Conservation (phyloP, 2,888 invertebrate species). For the Strigamia crassipes region DNA sequence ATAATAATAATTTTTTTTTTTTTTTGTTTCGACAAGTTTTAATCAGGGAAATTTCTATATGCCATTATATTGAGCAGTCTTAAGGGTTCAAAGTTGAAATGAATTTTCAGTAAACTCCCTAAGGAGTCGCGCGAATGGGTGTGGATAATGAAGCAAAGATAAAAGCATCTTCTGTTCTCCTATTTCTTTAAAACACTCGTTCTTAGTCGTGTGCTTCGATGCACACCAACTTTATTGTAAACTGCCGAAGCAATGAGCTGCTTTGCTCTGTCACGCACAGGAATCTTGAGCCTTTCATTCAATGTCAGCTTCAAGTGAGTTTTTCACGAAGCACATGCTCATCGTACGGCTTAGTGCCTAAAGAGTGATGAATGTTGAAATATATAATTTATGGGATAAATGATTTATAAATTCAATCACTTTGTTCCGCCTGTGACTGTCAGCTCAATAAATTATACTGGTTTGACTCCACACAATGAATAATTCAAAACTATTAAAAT, state of each 20-base stretch:
- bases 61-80: not conserved
- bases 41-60: conserved; percentile 17
- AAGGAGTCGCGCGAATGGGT: conserved; percentile 3
- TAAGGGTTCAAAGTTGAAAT: conserved; percentile 25
- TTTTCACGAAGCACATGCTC: conserved; percentile 29
- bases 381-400: not conserved
- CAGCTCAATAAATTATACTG: too few relatives aligned
- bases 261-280: conserved; percentile 40
- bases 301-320: conserved; percentile 31
- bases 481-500: too few relatives aligned
- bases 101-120: conserved; percentile 13
- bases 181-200: conserved; percentile 19
- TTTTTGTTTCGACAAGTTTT: not conserved
- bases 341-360: not conserved
- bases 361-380: not conserved
- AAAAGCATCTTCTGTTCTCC: conserved; percentile 10
- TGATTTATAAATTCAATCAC: not conserved
- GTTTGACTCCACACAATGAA: too few relatives aligned
- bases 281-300: conserved; percentile 20
- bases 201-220: conserved; percentile 26
- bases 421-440: not conserved
- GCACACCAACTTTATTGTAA: conserved; percentile 38
- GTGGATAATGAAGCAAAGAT: conserved; percentile 40
- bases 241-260: conserved; percentile 40
- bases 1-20: too few relatives aligned